phyloP scores from a whole-genome alignment of 37 sponge, comb jelly and placozoan genomes.

The Aplysina aerophoba region DNA sequence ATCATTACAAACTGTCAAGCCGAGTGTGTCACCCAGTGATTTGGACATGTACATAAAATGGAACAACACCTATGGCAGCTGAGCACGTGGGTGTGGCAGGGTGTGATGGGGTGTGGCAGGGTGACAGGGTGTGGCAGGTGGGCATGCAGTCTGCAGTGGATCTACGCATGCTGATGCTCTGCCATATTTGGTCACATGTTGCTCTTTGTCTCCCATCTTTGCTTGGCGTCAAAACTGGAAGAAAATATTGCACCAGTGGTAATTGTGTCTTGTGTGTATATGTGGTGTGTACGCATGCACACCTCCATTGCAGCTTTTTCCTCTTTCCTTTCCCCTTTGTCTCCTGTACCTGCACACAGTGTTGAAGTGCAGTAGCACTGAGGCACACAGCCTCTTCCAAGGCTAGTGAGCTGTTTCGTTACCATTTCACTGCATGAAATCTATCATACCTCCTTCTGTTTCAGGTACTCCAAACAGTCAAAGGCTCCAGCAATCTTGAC shows the following conservation, averaged over 20 bases:
- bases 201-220: slow-evolving; percentile 78
- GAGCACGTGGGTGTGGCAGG: slow-evolving; percentile 16
- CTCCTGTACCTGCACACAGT: slow-evolving; percentile 33
- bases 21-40: slow-evolving; percentile 91
- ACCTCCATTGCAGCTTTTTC: slow-evolving; percentile 61
- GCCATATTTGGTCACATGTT: slow-evolving; percentile 86
- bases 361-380: not conserved
- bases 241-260: not conserved
- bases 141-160: not conserved
- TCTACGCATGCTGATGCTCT: not conserved
- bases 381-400: not conserved
- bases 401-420: too few relatives aligned
- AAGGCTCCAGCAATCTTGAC: slow-evolving; percentile 62
- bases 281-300: not conserved
- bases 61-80: slow-evolving; percentile 93
- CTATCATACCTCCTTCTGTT: slow-evolving; percentile 42
- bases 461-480: slow-evolving; percentile 56
- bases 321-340: slow-evolving; percentile 32
- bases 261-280: not conserved
- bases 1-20: slow-evolving; percentile 68
- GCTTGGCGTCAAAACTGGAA: slow-evolving; percentile 68
- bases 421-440: too few relatives aligned
- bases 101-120: slow-evolving; percentile 6
- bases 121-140: slow-evolving; percentile 16
- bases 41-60: slow-evolving; percentile 89